Base-by-base conservation (phyloP, 2,797 vertebrate genomes). In the Pitangus sulphuratus region DNA sequence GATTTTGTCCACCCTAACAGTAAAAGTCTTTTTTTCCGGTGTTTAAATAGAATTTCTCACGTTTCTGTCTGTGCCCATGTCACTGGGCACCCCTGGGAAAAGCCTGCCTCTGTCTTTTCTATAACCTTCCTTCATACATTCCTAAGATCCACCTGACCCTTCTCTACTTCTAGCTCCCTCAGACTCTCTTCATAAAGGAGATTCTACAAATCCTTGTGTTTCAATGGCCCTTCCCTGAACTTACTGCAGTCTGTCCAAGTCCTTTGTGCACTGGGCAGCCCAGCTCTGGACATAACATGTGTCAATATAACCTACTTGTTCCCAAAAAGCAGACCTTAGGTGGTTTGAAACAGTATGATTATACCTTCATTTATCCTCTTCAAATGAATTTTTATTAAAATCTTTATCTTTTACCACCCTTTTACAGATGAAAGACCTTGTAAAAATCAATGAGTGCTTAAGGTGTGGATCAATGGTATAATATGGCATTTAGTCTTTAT, bases 381-480 rank as follows among this genome's bases (percentile, higher is more conserved):
- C 18, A 87, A 77, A 77, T 51, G n/a, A 89, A 81, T 89, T 93
- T 92, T 66, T 74, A 88, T 78, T 88, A 82, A 95, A 96, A 88
- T 84, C 40, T 90, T 1, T 70, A 65, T 70, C 13, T 87, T 91
- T 95, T 79, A 71, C 56, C 56, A 74, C 11, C 4, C 16, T 90
- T 90, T 92, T 61, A 90, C 8, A 4, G 51, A 90, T 76, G 37
- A 91, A 95, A 91, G n/a, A 47, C 66, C 85, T 77, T 60, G 74
- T 68, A 93, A 91, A 92, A 96, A 96, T 93, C 93, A 90, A 71
- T 91, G 51, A 75, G 15, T 50, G 24, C 91, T 95, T 91, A 93
- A 88, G 87, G 80, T 87, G 53, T 74, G 54, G 66, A 87, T 94
- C 83, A 84, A 80, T 83, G 56, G 47, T 45, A 33, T 77, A 92